Evolutionary conservation across 2,797 vertebrate genomes (phyloP).

Genomic region (Pseudopleuronectes americanus): DNA sequence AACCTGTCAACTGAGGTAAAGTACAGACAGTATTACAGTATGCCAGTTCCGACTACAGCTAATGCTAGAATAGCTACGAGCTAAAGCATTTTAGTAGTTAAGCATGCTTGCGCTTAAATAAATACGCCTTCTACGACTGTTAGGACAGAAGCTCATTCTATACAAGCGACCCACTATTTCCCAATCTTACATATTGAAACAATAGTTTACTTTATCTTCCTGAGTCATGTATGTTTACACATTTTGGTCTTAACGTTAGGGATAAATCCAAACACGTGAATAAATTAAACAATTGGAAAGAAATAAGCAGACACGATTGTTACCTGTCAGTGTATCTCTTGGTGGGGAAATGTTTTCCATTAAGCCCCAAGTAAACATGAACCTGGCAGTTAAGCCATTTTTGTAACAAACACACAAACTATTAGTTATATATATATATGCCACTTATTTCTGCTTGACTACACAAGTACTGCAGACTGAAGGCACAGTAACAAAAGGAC

Average conservation of each 20-base stretch:
- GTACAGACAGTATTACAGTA: conserved; percentile 49
- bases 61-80: conserved; percentile 12
- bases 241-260: conserved; percentile 62
- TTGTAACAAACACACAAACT: conserved; percentile 21
- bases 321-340: conserved; percentile 9
- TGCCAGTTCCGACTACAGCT: conserved; percentile 31
- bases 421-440: conserved; percentile 17
- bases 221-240: conserved; percentile 69
- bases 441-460: conserved; percentile 46
- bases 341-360: conserved; percentile 6
- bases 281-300: conserved; percentile 43
- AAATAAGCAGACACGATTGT: conserved; percentile 21
- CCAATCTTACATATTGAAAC: conserved; percentile 65
- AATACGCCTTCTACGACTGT: conserved; percentile 53
- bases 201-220: conserved; percentile 67
- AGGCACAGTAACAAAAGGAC: conserved; percentile 79
- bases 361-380: conserved; percentile 48
- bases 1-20: conserved; percentile 59
- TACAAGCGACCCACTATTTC: conserved; percentile 34
- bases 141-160: conserved; percentile 37
- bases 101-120: conserved; percentile 41
- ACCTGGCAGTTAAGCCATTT: conserved; percentile 31
- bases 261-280: conserved; percentile 51
- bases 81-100: conserved; percentile 28
- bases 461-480: conserved; percentile 59